These are phyloP conservation scores for Chaenogobius annularis DNA, from an alignment of 2,113 vertebrate species.

Conservation along the genomic window DNA sequence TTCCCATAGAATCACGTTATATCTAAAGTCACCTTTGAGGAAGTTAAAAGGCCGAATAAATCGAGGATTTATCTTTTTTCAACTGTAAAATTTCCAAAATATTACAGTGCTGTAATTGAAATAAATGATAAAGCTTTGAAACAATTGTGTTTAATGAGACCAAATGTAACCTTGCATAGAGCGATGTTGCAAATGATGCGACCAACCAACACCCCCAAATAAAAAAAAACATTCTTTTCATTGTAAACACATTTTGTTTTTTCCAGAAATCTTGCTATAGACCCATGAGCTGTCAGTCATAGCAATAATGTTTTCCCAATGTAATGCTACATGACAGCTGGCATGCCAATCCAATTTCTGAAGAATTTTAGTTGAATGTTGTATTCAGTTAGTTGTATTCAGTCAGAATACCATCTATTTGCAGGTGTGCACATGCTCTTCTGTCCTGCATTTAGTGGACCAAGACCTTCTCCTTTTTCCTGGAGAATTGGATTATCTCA, in stretches of 20 bases:
- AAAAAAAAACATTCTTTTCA: background rate
- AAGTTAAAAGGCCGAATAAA: background rate
- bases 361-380: too few species aligned
- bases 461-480: background rate
- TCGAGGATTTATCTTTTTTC: background rate
- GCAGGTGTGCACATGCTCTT: background rate
- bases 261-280: background rate
- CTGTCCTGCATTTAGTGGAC: background rate
- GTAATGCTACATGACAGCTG: background rate
- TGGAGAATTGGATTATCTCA: constrained; percentile 16
- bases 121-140: too few species aligned
- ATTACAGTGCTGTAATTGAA: background rate
- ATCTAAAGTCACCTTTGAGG: background rate
- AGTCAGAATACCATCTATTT: background rate
- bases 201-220: background rate
- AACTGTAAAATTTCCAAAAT: background rate
- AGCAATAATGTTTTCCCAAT: background rate
- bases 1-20: background rate
- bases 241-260: background rate
- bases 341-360: background rate
- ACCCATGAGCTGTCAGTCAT: background rate
- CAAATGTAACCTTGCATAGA: background rate
- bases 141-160: background rate
- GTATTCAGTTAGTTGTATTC: background rate
- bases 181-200: background rate